Percentiles rank a stretch among this genome's conserved stretches.
Evolutionary conservation across 2,113 vertebrate genomes (phyloP).

Genomic region (Microtus pennsylvanicus): DNA sequence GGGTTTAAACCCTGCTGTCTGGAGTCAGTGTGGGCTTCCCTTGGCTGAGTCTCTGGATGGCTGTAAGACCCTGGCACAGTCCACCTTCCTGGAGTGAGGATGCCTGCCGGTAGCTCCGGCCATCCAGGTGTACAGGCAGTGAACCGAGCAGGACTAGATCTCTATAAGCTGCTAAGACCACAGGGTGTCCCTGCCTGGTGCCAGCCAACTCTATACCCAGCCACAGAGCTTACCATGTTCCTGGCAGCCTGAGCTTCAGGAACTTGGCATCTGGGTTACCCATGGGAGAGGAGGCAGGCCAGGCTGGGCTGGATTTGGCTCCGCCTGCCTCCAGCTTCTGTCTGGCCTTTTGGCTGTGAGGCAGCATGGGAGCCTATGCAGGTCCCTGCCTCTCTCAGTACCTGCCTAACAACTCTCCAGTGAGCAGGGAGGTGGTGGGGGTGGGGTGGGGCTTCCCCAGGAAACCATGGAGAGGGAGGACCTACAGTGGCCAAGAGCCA

Average conservation of each 20-base stretch:
- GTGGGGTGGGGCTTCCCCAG: neutral
- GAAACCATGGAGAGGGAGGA: neutral
- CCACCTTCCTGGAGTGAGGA: neutral
- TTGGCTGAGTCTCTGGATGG: neutral
- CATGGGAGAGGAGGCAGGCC: neutral
- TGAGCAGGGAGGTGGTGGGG: neutral
- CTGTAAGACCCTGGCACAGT: neutral
- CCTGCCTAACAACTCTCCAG: neutral
- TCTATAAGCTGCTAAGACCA: neutral
- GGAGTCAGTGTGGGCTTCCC: neutral
- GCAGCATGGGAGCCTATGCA: neutral
- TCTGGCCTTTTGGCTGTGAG: neutral
- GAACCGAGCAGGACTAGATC: neutral
- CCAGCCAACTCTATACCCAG: neutral
- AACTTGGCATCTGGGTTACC: neutral
- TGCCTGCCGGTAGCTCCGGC: neutral
- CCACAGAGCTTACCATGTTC: neutral
- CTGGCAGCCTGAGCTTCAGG: neutral
- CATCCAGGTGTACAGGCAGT: neutral
- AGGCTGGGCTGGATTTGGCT: neutral
- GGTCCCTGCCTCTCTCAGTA: conserved; percentile 7
- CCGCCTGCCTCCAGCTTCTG: conserved; percentile 57
- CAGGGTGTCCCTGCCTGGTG: neutral
- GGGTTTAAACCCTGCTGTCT: neutral
- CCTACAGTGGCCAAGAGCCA: neutral